phyloP scores from a whole-genome alignment of 2,113 vertebrate genomes.

The Gymnogyps californianus region DNA sequence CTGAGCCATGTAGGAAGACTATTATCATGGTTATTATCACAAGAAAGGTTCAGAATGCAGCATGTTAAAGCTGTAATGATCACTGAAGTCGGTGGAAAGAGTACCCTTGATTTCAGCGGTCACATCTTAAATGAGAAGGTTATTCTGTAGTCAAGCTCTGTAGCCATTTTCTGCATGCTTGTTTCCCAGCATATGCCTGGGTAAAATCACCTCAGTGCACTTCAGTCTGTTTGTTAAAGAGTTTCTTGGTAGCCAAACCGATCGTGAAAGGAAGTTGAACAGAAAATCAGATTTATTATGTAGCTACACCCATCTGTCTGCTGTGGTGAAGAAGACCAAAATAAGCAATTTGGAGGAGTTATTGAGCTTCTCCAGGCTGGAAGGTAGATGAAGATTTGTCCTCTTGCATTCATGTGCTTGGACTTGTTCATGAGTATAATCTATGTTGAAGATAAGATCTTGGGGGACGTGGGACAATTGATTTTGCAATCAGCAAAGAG shows the following conservation, averaged over 20 bases:
- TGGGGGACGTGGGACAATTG: background rate
- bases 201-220: background rate
- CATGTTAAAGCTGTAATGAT: background rate
- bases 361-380: background rate
- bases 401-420: background rate
- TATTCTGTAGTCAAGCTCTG: background rate
- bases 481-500: background rate
- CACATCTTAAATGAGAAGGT: background rate
- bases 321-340: background rate
- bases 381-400: background rate
- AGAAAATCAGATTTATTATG: background rate
- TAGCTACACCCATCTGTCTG: background rate
- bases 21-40: background rate
- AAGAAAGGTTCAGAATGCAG: background rate
- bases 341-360: background rate
- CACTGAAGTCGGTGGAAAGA: background rate
- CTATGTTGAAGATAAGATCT: background rate
- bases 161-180: background rate
- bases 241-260: background rate
- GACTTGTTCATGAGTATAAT: background rate
- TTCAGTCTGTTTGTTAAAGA: background rate
- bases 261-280: background rate
- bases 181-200: background rate
- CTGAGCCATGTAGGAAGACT: background rate
- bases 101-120: background rate